These are phyloP conservation scores for Trachops cirrhosus DNA, from an alignment of 2,797 vertebrate genomes.

Conservation along the genomic window DNA sequence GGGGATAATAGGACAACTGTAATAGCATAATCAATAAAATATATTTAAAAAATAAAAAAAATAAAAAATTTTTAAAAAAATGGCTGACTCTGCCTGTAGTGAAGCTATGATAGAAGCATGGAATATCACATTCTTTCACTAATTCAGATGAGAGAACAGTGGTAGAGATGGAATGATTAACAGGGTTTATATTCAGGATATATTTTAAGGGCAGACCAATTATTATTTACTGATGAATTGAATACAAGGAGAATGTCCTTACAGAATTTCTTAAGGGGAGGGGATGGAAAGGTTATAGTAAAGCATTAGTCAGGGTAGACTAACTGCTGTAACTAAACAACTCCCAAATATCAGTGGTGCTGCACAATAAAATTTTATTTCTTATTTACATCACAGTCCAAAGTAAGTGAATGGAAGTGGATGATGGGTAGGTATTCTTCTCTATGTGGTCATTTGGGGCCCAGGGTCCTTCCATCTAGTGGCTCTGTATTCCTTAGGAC, in stretches of 20 bases:
- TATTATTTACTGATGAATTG: background rate
- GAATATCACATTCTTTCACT: background rate
- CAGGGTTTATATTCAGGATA: background rate
- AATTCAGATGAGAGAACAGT: background rate
- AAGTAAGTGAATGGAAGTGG: background rate
- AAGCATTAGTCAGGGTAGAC: background rate
- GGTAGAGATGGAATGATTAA: background rate
- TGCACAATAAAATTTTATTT: background rate
- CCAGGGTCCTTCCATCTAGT: background rate
- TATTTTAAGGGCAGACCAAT: slow-evolving; percentile 6
- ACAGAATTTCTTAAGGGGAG: background rate
- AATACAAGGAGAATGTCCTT: background rate
- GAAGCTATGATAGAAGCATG: background rate
- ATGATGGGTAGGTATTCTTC: background rate
- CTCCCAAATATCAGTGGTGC: background rate
- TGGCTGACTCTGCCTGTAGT: background rate
- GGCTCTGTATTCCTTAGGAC: background rate
- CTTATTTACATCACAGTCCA: background rate
- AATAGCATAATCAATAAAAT: no score
- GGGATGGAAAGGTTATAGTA: background rate
- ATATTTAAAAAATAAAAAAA: no score
- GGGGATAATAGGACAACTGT: no score
- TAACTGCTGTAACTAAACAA: background rate
- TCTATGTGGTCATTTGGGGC: background rate
- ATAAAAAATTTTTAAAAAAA: no score